These are phyloP conservation scores for Conus ventricosus DNA, from an alignment of 1,140 invertebrate genomes.

Conservation along the genomic window DNA sequence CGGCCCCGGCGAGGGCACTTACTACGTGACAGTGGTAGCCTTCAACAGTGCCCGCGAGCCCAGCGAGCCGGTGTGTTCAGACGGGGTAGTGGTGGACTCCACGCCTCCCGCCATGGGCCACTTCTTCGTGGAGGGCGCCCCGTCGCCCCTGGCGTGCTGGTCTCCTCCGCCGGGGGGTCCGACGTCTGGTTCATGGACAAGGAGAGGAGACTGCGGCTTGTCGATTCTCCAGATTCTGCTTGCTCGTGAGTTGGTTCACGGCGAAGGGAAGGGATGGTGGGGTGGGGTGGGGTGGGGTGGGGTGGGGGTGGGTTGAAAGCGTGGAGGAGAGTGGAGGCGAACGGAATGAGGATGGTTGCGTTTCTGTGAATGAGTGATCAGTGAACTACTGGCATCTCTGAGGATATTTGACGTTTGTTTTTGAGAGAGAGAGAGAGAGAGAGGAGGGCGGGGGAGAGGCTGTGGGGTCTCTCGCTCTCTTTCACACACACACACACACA, in stretches of 20 bases:
- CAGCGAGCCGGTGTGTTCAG: slow-evolving; percentile 56
- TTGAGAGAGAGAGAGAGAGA: no score
- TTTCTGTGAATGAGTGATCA: no score
- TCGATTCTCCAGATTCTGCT: slow-evolving; percentile 37
- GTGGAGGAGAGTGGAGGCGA: no score
- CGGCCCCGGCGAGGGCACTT: slow-evolving; percentile 43
- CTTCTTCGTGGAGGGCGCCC: slow-evolving; percentile 40
- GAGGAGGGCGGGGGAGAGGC: no score
- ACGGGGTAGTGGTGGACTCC: slow-evolving; percentile 51
- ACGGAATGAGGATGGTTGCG: no score
- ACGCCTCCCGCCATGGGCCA: slow-evolving; percentile 30
- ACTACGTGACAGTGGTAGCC: slow-evolving; percentile 53
- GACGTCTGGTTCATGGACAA: slow-evolving; percentile 34
- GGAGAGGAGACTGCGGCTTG: slow-evolving; percentile 29
- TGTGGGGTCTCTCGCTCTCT: no score
- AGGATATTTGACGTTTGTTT: no score
- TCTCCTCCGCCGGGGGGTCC: not conserved
- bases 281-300: no score
- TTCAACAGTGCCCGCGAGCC: slow-evolving; percentile 53
- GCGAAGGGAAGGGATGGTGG: no score
- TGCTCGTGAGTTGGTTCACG: slow-evolving; percentile 45
- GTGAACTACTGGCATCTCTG: no score
- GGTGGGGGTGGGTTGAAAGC: no score
- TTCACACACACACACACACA: no score
- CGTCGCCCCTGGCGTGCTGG: slow-evolving; percentile 41